phyloP scores from a whole-genome alignment of 1,140 invertebrate species.

The Vanessa tameamea region DNA sequence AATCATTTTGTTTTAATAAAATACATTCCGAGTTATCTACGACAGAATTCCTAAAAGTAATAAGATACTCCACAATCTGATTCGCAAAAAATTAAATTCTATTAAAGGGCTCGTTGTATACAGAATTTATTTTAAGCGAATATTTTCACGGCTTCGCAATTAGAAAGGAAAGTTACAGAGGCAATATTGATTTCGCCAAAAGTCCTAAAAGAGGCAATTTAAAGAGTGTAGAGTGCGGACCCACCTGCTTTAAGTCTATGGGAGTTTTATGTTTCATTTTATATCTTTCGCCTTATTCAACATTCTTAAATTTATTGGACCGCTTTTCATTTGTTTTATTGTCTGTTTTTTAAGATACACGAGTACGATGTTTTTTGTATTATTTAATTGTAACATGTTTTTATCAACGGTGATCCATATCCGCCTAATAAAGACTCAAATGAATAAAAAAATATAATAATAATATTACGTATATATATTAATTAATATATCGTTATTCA shows the following conservation, averaged over 20 bases:
- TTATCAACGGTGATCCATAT: not conserved
- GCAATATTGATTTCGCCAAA: constrained; percentile 43
- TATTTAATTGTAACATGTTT: not conserved
- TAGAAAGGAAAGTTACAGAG: constrained; percentile 27
- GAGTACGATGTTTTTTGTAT: not conserved
- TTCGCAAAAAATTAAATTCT: constrained; percentile 7
- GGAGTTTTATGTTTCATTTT: constrained; percentile 46
- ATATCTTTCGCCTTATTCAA: constrained; percentile 42
- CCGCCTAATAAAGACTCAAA: too few relatives aligned
- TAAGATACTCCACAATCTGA: constrained; percentile 10
- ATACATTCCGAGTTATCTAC: constrained; percentile 1
- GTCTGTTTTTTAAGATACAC: not conserved
- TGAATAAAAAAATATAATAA: too few relatives aligned
- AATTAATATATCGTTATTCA: too few relatives aligned
- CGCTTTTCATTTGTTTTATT: constrained; percentile 21
- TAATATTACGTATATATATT: too few relatives aligned
- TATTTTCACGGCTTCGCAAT: constrained; percentile 29
- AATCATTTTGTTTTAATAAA: not conserved
- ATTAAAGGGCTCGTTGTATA: constrained; percentile 8
- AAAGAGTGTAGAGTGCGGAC: constrained; percentile 35
- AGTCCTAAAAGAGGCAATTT: constrained; percentile 40
- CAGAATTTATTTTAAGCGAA: constrained; percentile 18
- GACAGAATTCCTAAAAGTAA: constrained; percentile 8
- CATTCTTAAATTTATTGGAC: constrained; percentile 33
- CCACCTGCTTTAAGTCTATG: constrained; percentile 47